Evolutionary conservation across 2,888 invertebrate species (phyloP).

Genomic region (Eustalomyia histrio): DNA sequence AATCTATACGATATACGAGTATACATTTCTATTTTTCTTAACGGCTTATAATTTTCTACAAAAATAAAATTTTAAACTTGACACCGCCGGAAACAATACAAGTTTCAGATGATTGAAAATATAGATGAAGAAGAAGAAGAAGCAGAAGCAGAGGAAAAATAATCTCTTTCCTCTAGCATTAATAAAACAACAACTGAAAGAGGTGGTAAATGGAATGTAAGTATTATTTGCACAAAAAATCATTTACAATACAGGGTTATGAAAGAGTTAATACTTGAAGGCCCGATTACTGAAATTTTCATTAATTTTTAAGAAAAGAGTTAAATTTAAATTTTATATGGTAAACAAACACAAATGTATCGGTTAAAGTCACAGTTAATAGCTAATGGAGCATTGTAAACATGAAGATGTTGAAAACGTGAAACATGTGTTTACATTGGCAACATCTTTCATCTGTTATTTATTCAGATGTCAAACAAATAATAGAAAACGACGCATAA

Average conservation of each 20-base stretch:
- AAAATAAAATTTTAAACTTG: slow-evolving; percentile 48
- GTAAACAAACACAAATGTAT: too few relatives aligned
- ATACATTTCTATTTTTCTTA: slow-evolving; percentile 23
- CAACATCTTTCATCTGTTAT: too few relatives aligned
- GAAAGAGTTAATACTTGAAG: not conserved
- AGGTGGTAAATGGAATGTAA: slow-evolving; percentile 11
- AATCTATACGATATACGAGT: too few relatives aligned
- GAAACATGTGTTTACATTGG: too few relatives aligned
- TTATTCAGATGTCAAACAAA: too few relatives aligned
- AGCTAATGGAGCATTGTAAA: too few relatives aligned
- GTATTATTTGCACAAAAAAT: not conserved
- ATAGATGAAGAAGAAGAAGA: slow-evolving; percentile 29
- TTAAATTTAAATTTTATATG: too few relatives aligned
- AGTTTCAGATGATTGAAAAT: slow-evolving; percentile 62
- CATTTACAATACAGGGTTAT: slow-evolving; percentile 1
- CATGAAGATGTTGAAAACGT: too few relatives aligned
- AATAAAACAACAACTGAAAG: not conserved
- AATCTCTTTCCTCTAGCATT: slow-evolving; percentile 3
- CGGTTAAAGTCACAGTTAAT: too few relatives aligned
- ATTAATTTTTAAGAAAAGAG: too few relatives aligned
- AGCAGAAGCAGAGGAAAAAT: slow-evolving; percentile 1
- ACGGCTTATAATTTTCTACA: slow-evolving; percentile 10
- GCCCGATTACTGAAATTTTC: too few relatives aligned
- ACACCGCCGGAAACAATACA: slow-evolving; percentile 63
- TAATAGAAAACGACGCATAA: too few relatives aligned